Base-by-base conservation (phyloP, 2,888 invertebrate genomes). In the Ophonus ardosiacus region DNA sequence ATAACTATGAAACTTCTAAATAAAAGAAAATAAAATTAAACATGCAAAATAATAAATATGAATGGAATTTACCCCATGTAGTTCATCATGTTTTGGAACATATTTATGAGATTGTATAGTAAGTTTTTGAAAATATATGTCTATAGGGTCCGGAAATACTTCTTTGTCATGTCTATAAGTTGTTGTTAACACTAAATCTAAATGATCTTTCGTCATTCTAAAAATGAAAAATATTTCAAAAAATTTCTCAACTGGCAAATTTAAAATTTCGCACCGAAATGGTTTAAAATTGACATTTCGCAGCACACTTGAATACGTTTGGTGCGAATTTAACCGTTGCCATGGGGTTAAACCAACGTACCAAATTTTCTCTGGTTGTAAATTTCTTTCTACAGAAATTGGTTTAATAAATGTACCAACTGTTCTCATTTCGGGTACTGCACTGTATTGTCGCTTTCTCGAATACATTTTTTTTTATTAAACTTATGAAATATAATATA, bases 131-230 rank as follows among this genome's bases (percentile, higher is more conserved):
- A 96, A 89, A 86, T 93, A 92, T 0, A 94, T 90, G 88, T 96
- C 95, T 10, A 93, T 92, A 86, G 92, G 93, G 84, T 94, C 94
- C 0, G 95, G 93, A 88, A 95, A 95, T 40, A 91, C 88, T 88
- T 96, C 96, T 0, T 90, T 90, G 13, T 93, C 93, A 86, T 96
- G 96, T 88, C 94, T 92, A 89, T 96, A 97, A 0, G 94, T 93
- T 0, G 96, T 92, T 4, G 93, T 91, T 78, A 97, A 90, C 6
- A 94, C 91, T 81, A 96, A 92, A 89, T 97, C 97, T 85, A 97
- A 91, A 68, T 94, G 93, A 89, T 96, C 96, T 21, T 92, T 91
- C 0, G 96, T 96, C 79, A 93, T 91, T 89, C 94, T 92, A 43
- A 84, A 38, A 38, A 21, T 65, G n/a, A 31, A 59, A n/a, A 31